phyloP scores from a whole-genome alignment of 2,888 invertebrate genomes.

The Polydrusus pterygomalis region DNA sequence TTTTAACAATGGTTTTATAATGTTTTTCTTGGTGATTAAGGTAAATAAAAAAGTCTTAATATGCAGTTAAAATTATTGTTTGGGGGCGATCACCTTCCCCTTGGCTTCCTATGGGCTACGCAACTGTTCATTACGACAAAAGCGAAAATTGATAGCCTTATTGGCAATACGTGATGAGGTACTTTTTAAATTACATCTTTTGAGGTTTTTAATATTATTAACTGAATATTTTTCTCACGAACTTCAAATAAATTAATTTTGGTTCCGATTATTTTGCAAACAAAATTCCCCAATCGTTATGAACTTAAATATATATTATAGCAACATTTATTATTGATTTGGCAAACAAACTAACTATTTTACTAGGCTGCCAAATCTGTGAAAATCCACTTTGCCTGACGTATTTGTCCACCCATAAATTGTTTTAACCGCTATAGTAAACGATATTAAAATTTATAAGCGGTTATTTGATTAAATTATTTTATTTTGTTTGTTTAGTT shows the following conservation, averaged over 20 bases:
- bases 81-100: too few species aligned
- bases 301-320: not conserved
- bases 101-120: too few species aligned
- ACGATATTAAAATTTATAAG: not conserved
- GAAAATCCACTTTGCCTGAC: not conserved
- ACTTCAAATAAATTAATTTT: not conserved
- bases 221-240: not conserved
- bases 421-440: not conserved
- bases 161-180: too few species aligned
- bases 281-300: not conserved
- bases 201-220: not conserved
- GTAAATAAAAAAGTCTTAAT: too few species aligned
- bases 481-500: not conserved
- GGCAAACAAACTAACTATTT: not conserved
- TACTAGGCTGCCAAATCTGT: not conserved
- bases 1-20: not conserved
- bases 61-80: too few species aligned
- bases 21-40: too few species aligned
- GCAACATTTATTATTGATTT: constrained; percentile 4
- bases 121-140: too few species aligned
- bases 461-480: not conserved
- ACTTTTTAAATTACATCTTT: too few species aligned
- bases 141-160: too few species aligned
- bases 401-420: not conserved
- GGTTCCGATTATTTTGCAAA: not conserved